Percentiles rank a stretch among this genome's conserved stretches.
These are phyloP conservation scores for Tyrannus savana DNA, from an alignment of 2,113 vertebrate genomes.

Conservation along the genomic window DNA sequence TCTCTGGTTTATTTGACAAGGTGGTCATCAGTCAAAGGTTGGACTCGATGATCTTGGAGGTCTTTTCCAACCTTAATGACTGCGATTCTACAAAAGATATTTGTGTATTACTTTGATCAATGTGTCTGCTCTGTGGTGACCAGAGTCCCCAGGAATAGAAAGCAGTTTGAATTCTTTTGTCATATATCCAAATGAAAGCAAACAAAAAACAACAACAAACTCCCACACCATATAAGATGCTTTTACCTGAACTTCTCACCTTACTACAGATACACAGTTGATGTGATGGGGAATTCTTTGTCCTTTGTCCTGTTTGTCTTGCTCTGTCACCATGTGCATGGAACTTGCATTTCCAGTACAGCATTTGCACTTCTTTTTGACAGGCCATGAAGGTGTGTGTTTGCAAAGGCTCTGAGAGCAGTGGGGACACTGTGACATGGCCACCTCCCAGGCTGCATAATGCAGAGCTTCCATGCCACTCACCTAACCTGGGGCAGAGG, in stretches of 20 bases:
- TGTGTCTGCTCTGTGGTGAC: background rate
- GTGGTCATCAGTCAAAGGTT: background rate
- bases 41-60: background rate
- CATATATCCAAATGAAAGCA: background rate
- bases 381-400: background rate
- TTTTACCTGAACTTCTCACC: background rate
- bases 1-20: background rate
- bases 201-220: background rate
- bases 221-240: background rate
- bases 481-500: background rate
- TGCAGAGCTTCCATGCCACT: background rate
- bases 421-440: background rate
- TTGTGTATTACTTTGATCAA: background rate
- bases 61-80: background rate
- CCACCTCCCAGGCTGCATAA: background rate
- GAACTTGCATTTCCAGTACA: background rate
- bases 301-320: background rate
- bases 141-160: background rate
- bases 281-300: background rate
- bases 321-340: background rate
- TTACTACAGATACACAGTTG: background rate
- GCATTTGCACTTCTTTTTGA: background rate
- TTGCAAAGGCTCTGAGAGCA: background rate
- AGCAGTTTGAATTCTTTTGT: background rate
- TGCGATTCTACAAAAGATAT: background rate